Evolutionary conservation across 2,113 vertebrate species (phyloP).

Genomic region (Onychorhynchus coronatus): DNA sequence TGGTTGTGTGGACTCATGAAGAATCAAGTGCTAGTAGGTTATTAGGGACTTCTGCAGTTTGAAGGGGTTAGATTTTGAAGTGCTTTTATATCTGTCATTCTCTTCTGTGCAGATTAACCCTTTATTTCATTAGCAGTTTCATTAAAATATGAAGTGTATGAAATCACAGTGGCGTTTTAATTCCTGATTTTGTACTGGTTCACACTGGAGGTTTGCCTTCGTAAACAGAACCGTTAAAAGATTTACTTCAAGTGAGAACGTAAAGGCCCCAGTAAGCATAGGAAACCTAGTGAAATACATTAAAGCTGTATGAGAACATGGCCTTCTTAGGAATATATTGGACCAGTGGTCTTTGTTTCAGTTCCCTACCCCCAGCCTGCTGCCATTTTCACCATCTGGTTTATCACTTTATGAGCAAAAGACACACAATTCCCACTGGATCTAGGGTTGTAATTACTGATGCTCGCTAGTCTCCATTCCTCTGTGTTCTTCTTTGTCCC

Average conservation of each 20-base stretch:
- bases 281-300: background rate
- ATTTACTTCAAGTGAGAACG: background rate
- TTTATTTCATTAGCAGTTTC: background rate
- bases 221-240: background rate
- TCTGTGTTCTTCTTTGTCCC: background rate
- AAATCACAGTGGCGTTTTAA: background rate
- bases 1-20: background rate
- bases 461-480: background rate
- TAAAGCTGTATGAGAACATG: background rate
- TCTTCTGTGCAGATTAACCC: background rate
- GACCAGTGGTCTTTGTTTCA: background rate
- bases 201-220: background rate
- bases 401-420: background rate
- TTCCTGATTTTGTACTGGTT: background rate
- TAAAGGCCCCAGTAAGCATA: background rate
- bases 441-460: background rate
- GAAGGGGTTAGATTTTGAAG: background rate
- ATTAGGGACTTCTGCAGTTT: background rate
- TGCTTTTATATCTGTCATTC: background rate
- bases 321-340: background rate
- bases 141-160: background rate
- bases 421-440: background rate
- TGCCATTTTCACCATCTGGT: background rate
- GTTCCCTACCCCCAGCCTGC: background rate
- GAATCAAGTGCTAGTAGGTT: background rate